Conservation (phyloP, 2,888 invertebrate species). For the Entomobrya proxima region DNA sequence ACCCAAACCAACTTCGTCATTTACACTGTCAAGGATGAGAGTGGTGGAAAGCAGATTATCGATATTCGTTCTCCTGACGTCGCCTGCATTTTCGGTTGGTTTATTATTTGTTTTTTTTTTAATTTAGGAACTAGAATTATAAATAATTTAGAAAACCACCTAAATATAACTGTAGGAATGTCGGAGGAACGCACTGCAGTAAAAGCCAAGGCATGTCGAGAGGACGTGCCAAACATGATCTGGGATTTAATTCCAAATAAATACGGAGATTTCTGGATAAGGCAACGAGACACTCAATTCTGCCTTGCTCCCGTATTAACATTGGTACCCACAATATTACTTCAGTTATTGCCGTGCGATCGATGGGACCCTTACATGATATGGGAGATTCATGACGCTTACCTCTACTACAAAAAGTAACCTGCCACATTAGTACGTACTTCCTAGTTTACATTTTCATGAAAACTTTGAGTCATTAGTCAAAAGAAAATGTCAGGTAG, state of each 20-base stretch:
- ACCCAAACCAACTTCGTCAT: slow-evolving; percentile 43
- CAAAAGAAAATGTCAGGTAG: slow-evolving; percentile 3
- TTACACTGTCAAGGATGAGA: slow-evolving; percentile 21
- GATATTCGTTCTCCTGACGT: slow-evolving; percentile 56
- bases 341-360: slow-evolving; percentile 64
- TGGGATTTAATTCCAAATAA: slow-evolving; percentile 68
- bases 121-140: too few relatives aligned
- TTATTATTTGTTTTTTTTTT: too few relatives aligned
- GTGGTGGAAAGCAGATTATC: slow-evolving; percentile 36
- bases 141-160: too few relatives aligned
- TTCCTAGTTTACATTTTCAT: too few relatives aligned
- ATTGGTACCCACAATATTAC: slow-evolving; percentile 40
- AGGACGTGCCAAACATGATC: slow-evolving; percentile 54
- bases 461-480: slow-evolving; percentile 5
- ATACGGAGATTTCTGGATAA: slow-evolving; percentile 66
- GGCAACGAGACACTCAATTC: slow-evolving; percentile 52
- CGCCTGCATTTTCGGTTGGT: slow-evolving; percentile 66
- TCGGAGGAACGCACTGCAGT: slow-evolving; percentile 54
- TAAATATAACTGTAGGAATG: too few relatives aligned
- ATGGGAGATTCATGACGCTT: slow-evolving; percentile 69
- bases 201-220: slow-evolving; percentile 59
- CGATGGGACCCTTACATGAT: slow-evolving; percentile 56
- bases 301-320: slow-evolving; percentile 64
- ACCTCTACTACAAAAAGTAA: slow-evolving; percentile 61
- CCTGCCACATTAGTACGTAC: too few relatives aligned